Evolutionary conservation across 2,797 vertebrate species (phyloP).

Genomic region (Cuniculus paca): DNA sequence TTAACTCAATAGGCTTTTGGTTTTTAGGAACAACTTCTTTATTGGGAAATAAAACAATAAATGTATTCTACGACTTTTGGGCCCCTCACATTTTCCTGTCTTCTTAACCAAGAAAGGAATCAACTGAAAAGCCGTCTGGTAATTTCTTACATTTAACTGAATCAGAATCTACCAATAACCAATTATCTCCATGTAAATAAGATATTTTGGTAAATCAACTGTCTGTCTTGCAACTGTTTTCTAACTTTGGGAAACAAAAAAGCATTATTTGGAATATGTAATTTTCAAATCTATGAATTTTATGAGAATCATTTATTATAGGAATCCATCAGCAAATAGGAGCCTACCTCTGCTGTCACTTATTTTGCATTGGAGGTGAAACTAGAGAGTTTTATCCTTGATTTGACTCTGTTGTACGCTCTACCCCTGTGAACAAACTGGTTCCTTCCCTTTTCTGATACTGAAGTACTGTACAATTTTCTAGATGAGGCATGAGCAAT

Average conservation of each 20-base stretch:
- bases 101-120: conserved; percentile 45
- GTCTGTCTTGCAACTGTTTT: not conserved
- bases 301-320: not conserved
- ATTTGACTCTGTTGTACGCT: not conserved
- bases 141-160: conserved; percentile 1
- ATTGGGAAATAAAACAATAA: not conserved
- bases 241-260: not conserved
- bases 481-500: not conserved
- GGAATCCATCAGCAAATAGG: not conserved
- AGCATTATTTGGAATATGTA: not conserved
- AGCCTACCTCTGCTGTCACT: not conserved
- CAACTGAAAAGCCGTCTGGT: not conserved
- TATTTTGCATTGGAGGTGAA: too few species aligned
- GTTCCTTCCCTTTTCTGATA: not conserved
- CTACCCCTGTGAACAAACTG: not conserved
- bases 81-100: not conserved
- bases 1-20: not conserved
- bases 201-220: not conserved
- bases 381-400: not conserved
- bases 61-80: not conserved
- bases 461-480: not conserved
- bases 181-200: conserved; percentile 18
- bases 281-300: not conserved
- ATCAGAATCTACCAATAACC: not conserved
- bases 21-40: not conserved